Base-by-base conservation (phyloP, 2,888 invertebrate genomes). In the Panorpa germanica region DNA sequence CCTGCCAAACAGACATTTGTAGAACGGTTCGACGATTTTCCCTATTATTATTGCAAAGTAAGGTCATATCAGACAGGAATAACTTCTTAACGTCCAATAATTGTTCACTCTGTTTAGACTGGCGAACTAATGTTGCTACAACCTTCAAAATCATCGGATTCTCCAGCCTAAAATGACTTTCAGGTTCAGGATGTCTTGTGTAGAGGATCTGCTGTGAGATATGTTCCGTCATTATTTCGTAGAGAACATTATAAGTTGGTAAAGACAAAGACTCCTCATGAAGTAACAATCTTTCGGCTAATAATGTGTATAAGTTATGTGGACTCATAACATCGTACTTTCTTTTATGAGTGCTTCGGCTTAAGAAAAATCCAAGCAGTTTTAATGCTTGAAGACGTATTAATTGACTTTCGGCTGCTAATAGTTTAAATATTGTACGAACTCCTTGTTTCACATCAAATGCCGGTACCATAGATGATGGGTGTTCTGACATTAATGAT, bases 1-100 rank as follows among this genome's bases (percentile, higher is more conserved):
- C 96, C 55, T 88, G 88, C 98, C 98, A 99, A 2, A 99, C 98
- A 0, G 96, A 96, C 98, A 99, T 98, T 59, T 98, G 98, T 23
- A 98, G 63, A 9, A 99, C 91, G 0, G 93, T 96, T 43, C 95
- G 66, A 29, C 96, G 60, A 55, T 99, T 99, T 51, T 99, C 98
- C 9, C 93, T 66, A 53, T 91, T 95, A 52, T 91, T 91, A 49
- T 88, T 90, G 58, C 96, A 96, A 33, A 99, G 60, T 29, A 91
- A 60, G n/a, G 95, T 95, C 81, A 98, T 90, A 53, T 99, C 98
- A 2, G 91, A 86, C 5, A 99, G 68, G 56, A 99, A 99, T 29
- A 90, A 61, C 48, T 90, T 90, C 59, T 95, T 95, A 31, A 93
- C 90, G 49, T 90, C 88, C 40, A 90, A 56, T 18, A 91, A 60